Conservation (phyloP, 2,888 invertebrate species). For the Trichogramma evanescens region DNA sequence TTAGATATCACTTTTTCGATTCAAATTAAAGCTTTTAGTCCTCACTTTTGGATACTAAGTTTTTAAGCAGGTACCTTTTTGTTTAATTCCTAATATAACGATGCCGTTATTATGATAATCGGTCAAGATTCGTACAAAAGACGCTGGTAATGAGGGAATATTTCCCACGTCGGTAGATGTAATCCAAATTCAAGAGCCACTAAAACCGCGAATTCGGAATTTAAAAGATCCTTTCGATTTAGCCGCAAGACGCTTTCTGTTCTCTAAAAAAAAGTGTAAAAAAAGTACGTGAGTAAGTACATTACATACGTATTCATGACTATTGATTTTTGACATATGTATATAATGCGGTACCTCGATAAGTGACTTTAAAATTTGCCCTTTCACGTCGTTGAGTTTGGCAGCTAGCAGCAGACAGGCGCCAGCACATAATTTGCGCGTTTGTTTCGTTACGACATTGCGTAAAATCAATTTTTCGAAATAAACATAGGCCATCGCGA, state of each 20-base stretch:
- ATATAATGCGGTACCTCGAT: constrained; percentile 64
- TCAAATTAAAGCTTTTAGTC: constrained; percentile 6
- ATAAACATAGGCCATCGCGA: constrained; percentile 96
- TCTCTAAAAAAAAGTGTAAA: constrained; percentile 55
- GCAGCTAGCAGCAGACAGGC: constrained; percentile 90
- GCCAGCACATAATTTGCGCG: constrained; percentile 91
- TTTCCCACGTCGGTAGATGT: constrained; percentile 84
- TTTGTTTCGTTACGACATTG: constrained; percentile 87
- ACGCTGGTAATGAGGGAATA: constrained; percentile 91
- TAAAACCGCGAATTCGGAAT: constrained; percentile 89
- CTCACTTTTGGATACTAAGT: constrained; percentile 7
- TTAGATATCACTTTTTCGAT: background rate
- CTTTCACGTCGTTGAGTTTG: constrained; percentile 95
- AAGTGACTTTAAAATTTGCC: constrained; percentile 73
- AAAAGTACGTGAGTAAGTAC: background rate
- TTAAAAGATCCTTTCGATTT: constrained; percentile 81
- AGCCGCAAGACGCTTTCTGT: constrained; percentile 85
- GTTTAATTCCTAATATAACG: constrained; percentile 5
- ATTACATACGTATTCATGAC: background rate
- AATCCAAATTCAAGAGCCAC: constrained; percentile 92
- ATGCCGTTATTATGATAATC: constrained; percentile 11
- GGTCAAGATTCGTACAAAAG: constrained; percentile 86
- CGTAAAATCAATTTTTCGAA: constrained; percentile 93
- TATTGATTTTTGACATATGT: constrained; percentile 3
- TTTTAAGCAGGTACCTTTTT: constrained; percentile 18